Evolutionary conservation across 2,113 vertebrate species (phyloP).

Genomic region (Upupa epops): DNA sequence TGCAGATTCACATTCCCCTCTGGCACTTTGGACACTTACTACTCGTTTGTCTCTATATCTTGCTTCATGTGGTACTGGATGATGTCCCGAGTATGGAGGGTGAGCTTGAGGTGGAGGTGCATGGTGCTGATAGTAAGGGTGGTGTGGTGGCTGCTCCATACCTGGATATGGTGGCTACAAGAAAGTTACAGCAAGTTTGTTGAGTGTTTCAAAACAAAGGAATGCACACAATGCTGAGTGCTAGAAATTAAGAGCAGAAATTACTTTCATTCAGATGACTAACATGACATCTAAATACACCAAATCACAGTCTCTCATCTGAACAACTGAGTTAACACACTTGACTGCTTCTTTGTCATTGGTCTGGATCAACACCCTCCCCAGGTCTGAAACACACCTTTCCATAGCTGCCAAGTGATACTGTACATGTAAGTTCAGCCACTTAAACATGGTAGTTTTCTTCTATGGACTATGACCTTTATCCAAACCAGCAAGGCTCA

Average conservation of each 20-base stretch:
- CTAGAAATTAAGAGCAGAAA: background rate
- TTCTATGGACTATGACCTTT: background rate
- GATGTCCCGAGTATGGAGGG: constrained; percentile 90
- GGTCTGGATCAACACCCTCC: background rate
- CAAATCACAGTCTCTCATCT: background rate
- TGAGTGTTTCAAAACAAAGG: background rate
- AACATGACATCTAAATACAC: background rate
- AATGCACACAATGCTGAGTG: background rate
- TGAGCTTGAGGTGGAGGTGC: constrained; percentile 90
- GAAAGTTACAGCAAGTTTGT: constrained; percentile 2
- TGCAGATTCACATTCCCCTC: background rate
- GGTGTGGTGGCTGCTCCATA: constrained; percentile 91
- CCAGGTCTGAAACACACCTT: background rate
- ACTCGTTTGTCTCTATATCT: constrained; percentile 90
- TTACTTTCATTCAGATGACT: background rate
- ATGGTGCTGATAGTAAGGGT: constrained; percentile 90
- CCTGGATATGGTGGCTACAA: constrained; percentile 89
- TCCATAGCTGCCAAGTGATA: background rate
- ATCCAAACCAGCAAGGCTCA: background rate
- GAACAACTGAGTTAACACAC: background rate
- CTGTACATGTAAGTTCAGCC: background rate
- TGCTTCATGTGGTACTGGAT: constrained; percentile 87
- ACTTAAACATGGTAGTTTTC: background rate
- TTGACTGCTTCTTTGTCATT: background rate
- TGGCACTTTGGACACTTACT: constrained; percentile 72